Percentiles rank a stretch among this genome's conserved stretches.
phyloP scores from a whole-genome alignment of 2,113 vertebrate genomes.

The Gnathonemus longibarbis region DNA sequence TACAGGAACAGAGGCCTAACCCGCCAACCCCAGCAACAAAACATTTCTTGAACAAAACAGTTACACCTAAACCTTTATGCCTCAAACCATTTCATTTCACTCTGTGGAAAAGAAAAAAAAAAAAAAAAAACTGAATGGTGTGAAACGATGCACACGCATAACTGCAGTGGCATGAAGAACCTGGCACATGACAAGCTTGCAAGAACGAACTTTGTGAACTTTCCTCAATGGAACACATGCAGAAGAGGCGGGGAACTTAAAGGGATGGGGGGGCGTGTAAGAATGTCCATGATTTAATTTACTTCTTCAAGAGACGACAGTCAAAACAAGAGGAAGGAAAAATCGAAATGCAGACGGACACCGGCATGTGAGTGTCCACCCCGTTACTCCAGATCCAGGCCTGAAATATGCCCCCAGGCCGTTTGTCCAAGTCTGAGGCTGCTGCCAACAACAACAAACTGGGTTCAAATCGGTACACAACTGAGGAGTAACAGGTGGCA shows the following conservation, averaged over 20 bases:
- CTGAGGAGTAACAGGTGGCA: slow-evolving; percentile 16
- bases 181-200: background rate
- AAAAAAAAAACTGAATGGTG: background rate
- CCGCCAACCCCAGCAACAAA: background rate
- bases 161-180: background rate
- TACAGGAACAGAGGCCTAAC: background rate
- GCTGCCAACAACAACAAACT: slow-evolving; percentile 14
- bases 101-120: background rate
- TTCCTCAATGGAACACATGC: background rate
- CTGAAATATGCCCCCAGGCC: background rate
- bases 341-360: background rate
- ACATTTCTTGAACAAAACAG: background rate
- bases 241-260: background rate
- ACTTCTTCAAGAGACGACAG: background rate
- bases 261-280: background rate
- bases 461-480: slow-evolving; percentile 1
- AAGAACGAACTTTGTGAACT: background rate
- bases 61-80: background rate
- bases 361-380: background rate
- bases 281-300: background rate
- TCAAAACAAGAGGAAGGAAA: background rate
- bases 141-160: background rate
- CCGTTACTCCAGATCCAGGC: background rate
- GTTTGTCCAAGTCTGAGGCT: background rate
- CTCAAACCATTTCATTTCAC: background rate